These are phyloP conservation scores for Palythoa grandiflora DNA, from an alignment of 92 coral and sea anemone genomes.

Conservation along the genomic window DNA sequence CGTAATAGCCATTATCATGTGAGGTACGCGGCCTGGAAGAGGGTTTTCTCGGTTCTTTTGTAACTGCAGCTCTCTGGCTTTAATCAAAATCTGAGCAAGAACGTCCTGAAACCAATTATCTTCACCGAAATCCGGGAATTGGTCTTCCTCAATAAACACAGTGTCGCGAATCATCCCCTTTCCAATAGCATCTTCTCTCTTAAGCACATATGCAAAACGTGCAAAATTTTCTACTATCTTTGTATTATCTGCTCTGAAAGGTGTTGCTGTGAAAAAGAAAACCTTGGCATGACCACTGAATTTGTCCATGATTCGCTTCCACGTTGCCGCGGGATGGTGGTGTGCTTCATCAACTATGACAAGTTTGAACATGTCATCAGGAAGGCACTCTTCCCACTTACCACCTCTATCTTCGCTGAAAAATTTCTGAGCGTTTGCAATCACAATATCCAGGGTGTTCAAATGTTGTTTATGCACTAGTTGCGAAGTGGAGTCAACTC, in stretches of 20 bases:
- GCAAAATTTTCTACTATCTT: neutral
- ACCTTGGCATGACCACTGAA: constrained; percentile 36
- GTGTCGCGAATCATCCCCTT: constrained; percentile 52
- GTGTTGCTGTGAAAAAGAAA: constrained; percentile 65
- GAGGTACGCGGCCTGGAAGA: constrained; percentile 46
- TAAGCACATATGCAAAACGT: constrained; percentile 37
- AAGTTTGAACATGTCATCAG: constrained; percentile 38
- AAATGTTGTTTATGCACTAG: neutral
- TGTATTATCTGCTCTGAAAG: constrained; percentile 47
- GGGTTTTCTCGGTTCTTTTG: constrained; percentile 4
- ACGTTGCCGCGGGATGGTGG: constrained; percentile 53
- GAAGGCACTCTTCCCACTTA: constrained; percentile 44
- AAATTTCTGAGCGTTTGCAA: constrained; percentile 62
- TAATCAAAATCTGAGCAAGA: neutral
- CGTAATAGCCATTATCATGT: constrained; percentile 67
- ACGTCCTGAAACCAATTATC: no score
- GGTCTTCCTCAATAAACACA: neutral
- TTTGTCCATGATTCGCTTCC: constrained; percentile 42
- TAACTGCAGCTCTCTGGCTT: constrained; percentile 7
- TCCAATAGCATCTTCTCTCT: constrained; percentile 7
- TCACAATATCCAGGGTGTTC: constrained; percentile 23
- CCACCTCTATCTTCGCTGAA: neutral
- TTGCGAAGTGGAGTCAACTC: neutral
- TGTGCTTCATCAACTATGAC: constrained; percentile 66
- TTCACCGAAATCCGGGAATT: neutral